Conservation (phyloP, 2,888 invertebrate species). For the Acanthosepion pharaonis region DNA sequence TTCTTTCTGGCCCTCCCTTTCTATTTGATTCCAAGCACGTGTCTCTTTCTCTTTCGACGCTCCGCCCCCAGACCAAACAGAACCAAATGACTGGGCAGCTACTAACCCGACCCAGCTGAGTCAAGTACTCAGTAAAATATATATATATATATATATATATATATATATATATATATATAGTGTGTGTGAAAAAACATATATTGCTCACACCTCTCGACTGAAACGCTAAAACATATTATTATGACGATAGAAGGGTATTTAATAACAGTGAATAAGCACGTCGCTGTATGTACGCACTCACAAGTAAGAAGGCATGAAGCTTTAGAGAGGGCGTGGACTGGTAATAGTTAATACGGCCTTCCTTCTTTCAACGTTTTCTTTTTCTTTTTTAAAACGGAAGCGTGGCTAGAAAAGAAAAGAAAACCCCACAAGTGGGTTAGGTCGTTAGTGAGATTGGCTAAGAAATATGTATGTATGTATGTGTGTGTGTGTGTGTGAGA, state of each 20-base stretch:
- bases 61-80: not conserved
- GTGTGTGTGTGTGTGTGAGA: not conserved
- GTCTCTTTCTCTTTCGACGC: not conserved
- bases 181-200: too few relatives aligned
- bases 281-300: not conserved
- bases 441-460: not conserved
- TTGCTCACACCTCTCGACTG: not conserved
- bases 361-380: not conserved
- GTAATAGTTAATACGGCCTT: not conserved
- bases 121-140: not conserved
- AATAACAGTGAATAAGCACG: not conserved
- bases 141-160: not conserved
- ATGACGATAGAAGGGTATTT: not conserved
- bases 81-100: constrained; percentile 1
- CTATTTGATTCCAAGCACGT: not conserved
- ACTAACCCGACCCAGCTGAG: constrained; percentile 33
- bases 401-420: not conserved
- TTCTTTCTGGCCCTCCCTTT: not conserved
- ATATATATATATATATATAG: not conserved
- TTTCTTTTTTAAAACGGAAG: not conserved
- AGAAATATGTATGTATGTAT: not conserved
- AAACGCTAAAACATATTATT: not conserved
- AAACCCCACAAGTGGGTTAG: not conserved
- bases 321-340: not conserved
- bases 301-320: not conserved